phyloP scores from a whole-genome alignment of 2,888 invertebrate species.

The Sacculina carcini region DNA sequence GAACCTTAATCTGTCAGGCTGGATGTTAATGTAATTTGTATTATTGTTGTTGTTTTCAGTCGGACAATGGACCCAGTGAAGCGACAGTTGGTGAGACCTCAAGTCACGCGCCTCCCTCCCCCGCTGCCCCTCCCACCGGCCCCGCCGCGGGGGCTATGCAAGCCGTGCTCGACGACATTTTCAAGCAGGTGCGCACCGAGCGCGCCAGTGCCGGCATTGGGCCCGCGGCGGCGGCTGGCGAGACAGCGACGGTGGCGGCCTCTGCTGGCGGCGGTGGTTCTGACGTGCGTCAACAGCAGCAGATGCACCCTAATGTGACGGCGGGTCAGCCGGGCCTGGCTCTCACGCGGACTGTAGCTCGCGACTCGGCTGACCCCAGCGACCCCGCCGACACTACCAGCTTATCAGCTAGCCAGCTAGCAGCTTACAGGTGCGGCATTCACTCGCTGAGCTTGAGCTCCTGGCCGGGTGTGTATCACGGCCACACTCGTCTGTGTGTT shows the following conservation, averaged over 20 bases:
- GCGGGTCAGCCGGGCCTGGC: conserved; percentile 1
- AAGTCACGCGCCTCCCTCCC: neutral
- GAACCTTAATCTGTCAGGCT: too few relatives aligned
- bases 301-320: conserved; percentile 2
- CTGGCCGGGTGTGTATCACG: neutral
- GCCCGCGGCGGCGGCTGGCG: neutral
- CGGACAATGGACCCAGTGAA: too few relatives aligned
- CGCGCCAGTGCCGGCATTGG: neutral
- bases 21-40: too few relatives aligned
- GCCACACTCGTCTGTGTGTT: neutral
- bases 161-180: neutral
- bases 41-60: too few relatives aligned
- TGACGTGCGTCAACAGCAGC: too few relatives aligned
- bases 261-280: neutral
- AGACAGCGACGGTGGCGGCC: neutral
- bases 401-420: too few relatives aligned
- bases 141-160: neutral
- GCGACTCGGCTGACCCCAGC: neutral
- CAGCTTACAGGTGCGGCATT: too few relatives aligned
- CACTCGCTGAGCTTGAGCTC: neutral
- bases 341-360: neutral
- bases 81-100: too few relatives aligned
- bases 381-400: too few relatives aligned
- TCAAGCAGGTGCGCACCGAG: conserved; percentile 1
- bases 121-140: neutral